Percentiles rank a stretch among this genome's conserved stretches.
These are phyloP conservation scores for Chloroceryle amazona DNA, from an alignment of 2,797 vertebrate species.

Conservation along the genomic window DNA sequence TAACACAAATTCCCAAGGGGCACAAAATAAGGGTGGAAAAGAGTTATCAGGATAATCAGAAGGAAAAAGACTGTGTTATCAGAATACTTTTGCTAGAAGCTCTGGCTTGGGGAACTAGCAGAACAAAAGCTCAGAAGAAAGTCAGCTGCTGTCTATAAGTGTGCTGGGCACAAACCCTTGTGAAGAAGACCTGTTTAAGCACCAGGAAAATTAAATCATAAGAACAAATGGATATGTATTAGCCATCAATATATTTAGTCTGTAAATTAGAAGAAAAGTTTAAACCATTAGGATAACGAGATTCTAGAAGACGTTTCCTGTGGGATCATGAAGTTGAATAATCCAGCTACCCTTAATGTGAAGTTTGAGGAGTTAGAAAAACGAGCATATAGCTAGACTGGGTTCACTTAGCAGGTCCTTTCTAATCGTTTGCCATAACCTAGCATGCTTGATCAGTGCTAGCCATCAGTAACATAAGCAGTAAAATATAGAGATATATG, in stretches of 20 bases:
- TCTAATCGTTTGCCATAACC: not conserved
- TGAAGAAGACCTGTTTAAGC: not conserved
- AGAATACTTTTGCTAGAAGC: not conserved
- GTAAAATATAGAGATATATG: not conserved
- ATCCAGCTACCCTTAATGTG: not conserved
- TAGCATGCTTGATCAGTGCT: not conserved
- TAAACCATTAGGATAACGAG: not conserved
- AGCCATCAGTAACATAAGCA: not conserved
- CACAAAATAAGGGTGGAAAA: not conserved
- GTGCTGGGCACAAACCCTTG: not conserved
- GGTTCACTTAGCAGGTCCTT: not conserved
- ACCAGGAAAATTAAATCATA: not conserved
- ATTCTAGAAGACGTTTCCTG: not conserved
- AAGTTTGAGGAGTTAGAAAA: not conserved
- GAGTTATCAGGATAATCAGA: not conserved
- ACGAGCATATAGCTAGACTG: not conserved
- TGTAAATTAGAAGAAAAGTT: not conserved
- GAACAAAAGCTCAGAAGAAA: not conserved
- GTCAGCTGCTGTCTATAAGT: not conserved
- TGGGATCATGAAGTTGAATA: not conserved
- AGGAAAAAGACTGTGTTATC: not conserved
- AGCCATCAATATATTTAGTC: not conserved
- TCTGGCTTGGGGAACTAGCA: not conserved
- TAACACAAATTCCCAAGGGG: not conserved
- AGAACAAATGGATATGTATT: not conserved